Evolutionary conservation across 1,140 invertebrate species (phyloP), one percentile per base, ranked within the genome.

Genomic region (Lordiphosa mommai): DNA sequence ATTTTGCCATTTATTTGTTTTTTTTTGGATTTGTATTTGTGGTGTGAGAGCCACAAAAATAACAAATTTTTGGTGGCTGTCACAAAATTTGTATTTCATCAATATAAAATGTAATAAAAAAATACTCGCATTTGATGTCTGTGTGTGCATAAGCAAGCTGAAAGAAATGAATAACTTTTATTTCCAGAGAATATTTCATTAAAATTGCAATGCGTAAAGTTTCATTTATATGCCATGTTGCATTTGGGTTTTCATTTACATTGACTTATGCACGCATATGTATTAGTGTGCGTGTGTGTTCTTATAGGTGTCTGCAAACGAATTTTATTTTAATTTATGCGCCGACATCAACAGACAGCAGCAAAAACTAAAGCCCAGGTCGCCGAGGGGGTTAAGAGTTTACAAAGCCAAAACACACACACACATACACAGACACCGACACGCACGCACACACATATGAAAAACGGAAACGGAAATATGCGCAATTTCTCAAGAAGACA

Each of bases 251-350:
- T 47, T 51, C 47, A 37, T 47, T 51, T 48, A 40, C 13, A 17
- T 32, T 23, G 20, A 14, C 47, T 17, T 46, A 37, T 17, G 20
- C 13, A 20, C 44, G 10, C 46, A 40, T n/a, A 23, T 46, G 29
- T 29, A 10, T 12, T 14, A 30, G 20, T 17, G 36, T 17, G 20
- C 29, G 34, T 29, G 36, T 9, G 12, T 32, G 41, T 52, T 14
- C 20, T 12, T 52, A 27, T 56, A 30, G 14, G 33, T 40, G 30
- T 65, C 44, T 60, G 66, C 33, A 55, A 59, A 60, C 46, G 67
- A 71, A 61, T 69, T 53, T 66, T 56, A 70, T 60, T 66, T 80
- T 82, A 80, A 80, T 76, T 80, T 80, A 80, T 80, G 76, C 76
- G 16, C 69, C 61, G 56, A 70, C 61, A 60, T 60, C 46, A 48